Percentiles rank a stretch among this genome's conserved stretches.
Evolutionary conservation across 2,888 invertebrate species (phyloP).

Genomic region (Prenolepis imparis): DNA sequence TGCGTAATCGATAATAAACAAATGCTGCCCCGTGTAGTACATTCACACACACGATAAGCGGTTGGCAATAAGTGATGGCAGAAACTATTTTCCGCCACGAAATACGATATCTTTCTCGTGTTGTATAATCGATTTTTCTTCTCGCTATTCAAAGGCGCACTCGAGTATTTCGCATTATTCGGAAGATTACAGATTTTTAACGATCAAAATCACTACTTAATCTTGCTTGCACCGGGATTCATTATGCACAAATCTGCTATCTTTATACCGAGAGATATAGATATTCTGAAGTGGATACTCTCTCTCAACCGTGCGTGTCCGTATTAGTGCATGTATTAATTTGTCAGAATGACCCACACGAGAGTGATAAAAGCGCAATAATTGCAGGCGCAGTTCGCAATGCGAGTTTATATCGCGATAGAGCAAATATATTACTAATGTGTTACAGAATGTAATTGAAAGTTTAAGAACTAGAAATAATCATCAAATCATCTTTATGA

Average conservation of each 20-base stretch:
- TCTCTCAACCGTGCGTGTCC: not conserved
- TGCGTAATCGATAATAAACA: slow-evolving; percentile 79
- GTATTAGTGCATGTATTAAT: slow-evolving; percentile 10
- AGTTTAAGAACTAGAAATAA: slow-evolving; percentile 12
- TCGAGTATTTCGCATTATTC: not conserved
- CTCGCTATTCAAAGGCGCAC: not conserved
- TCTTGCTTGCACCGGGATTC: not conserved
- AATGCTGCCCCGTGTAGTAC: slow-evolving; percentile 62
- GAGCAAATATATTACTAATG: slow-evolving; percentile 7
- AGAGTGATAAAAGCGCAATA: slow-evolving; percentile 19
- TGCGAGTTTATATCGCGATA: slow-evolving; percentile 34
- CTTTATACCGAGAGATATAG: not conserved
- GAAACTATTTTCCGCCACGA: slow-evolving; percentile 3
- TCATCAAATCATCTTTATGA: slow-evolving; percentile 4
- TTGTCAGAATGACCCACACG: slow-evolving; percentile 11
- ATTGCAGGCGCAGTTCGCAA: slow-evolving; percentile 18
- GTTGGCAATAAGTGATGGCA: slow-evolving; percentile 38
- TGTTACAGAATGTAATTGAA: not conserved
- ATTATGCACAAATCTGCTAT: not conserved
- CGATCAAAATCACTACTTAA: not conserved
- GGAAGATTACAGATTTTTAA: not conserved
- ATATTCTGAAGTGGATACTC: not conserved
- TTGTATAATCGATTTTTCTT: not conserved
- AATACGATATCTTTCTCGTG: not conserved
- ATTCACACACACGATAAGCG: slow-evolving; percentile 55